Evolutionary conservation across 2,888 invertebrate genomes (phyloP), one percentile per base, ranked within the genome.

Genomic region (Scaptomyza tumidula): DNA sequence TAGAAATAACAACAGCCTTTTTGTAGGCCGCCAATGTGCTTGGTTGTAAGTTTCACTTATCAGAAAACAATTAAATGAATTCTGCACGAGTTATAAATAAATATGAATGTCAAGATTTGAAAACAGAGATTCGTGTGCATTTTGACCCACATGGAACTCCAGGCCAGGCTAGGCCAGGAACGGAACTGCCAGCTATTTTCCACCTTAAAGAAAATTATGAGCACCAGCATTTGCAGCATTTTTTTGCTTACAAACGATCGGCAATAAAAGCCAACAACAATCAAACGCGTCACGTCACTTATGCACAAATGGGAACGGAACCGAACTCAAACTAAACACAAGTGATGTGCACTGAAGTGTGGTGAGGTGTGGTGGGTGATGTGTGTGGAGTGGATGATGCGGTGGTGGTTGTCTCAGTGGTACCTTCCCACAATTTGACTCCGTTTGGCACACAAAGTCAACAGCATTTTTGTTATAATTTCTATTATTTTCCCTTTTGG

Each of bases 401-500:
- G 39, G 33, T 33, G 6, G 45, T 24, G 29, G 48, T 13, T 43
- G 54, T 33, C 48, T 53, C 31, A 37, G 64, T 31, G 37, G 62
- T 31, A 58, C 50, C 73, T 86, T 85, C 85, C 78, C 85, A 86
- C 85, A 80, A 78, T 66, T 76, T 60, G 65, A 64, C 50, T 50
- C 43, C 66, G 61, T 58, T 58, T 55, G 60, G 59, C 76, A 54
- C 69, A 64, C 73, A 79, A 80, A 75, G 77, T 80, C 82, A 80
- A 88, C 86, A 85, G 83, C 75, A 74, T 79, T 88, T 86, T 83
- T 80, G 82, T 85, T 88, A 88, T 88, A 89, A 88, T 88, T 88
- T 88, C 88, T 88, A 88, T 86, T 85, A 89, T 88, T 88, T 89
- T 89, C 85, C 88, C 88, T 88, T 88, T 89, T 89, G 89, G 88